These are phyloP conservation scores for Blastomussa wellsi DNA, from an alignment of 92 coral and sea anemone genomes.

Conservation along the genomic window DNA sequence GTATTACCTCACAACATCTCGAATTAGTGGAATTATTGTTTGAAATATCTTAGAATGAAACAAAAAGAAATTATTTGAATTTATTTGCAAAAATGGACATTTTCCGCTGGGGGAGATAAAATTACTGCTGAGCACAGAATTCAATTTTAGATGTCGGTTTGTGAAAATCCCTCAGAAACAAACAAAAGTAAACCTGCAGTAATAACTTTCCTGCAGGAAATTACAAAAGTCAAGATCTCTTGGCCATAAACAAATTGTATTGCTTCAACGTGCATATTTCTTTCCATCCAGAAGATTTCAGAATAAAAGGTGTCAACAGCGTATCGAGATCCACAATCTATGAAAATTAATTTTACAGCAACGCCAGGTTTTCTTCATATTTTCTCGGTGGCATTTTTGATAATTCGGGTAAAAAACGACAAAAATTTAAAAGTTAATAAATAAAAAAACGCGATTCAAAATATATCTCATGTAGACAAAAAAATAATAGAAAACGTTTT, in stretches of 20 bases:
- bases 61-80: not conserved
- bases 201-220: constrained; percentile 3
- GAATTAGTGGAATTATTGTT: not conserved
- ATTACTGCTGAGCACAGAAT: constrained; percentile 4
- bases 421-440: not conserved
- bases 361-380: not conserved
- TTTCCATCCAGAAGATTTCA: not conserved
- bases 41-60: not conserved
- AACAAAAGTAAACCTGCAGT: not conserved
- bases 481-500: not conserved
- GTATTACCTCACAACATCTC: constrained; percentile 1
- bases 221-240: not conserved
- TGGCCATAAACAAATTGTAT: constrained; percentile 2
- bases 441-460: not conserved
- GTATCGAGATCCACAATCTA: not conserved
- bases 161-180: not conserved
- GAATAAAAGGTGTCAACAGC: not conserved
- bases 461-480: not conserved
- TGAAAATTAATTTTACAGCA: not conserved
- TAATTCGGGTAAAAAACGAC: not conserved
- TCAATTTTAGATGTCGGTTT: constrained; percentile 5
- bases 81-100: not conserved
- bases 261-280: too few species aligned
- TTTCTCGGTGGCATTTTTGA: not conserved
- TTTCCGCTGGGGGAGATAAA: not conserved